These are phyloP conservation scores for Hestina assimilis DNA, from an alignment of 1,140 invertebrate species.

Conservation along the genomic window DNA sequence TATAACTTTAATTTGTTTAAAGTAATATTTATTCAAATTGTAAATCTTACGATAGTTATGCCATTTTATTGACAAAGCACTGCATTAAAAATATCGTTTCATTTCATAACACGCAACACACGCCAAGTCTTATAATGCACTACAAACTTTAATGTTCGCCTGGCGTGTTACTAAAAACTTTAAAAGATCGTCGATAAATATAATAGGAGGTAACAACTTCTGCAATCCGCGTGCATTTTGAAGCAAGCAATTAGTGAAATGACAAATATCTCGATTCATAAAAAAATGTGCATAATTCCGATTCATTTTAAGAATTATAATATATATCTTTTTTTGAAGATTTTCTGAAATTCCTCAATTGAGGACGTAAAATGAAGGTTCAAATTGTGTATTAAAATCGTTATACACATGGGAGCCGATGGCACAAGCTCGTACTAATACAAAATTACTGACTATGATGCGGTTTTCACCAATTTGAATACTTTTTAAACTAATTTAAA, in stretches of 20 bases:
- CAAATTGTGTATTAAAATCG: too few species aligned
- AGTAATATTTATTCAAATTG: not conserved
- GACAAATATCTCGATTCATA: not conserved
- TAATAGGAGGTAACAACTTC: slow-evolving; percentile 11
- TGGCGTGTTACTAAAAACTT: slow-evolving; percentile 33
- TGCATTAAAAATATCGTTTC: slow-evolving; percentile 30
- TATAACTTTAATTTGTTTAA: too few species aligned
- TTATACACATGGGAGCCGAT: too few species aligned
- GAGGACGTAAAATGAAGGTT: too few species aligned
- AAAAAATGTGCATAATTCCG: too few species aligned
- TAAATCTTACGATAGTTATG: not conserved
- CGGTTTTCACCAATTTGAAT: too few species aligned
- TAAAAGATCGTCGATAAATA: slow-evolving; percentile 30
- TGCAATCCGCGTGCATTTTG: slow-evolving; percentile 6
- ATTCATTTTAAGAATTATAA: too few species aligned
- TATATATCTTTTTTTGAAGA: too few species aligned
- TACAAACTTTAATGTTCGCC: slow-evolving; percentile 34
- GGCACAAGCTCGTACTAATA: too few species aligned
- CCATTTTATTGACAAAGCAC: slow-evolving; percentile 18
- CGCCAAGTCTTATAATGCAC: slow-evolving; percentile 31
- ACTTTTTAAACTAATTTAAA: too few species aligned
- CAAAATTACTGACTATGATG: too few species aligned
- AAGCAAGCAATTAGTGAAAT: not conserved
- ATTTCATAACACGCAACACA: slow-evolving; percentile 25
- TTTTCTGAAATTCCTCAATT: too few species aligned